Evolutionary conservation across 30 jellyfish, hydroid and myxozoan species (phyloP).

Genomic region (Hydractinia echinata): DNA sequence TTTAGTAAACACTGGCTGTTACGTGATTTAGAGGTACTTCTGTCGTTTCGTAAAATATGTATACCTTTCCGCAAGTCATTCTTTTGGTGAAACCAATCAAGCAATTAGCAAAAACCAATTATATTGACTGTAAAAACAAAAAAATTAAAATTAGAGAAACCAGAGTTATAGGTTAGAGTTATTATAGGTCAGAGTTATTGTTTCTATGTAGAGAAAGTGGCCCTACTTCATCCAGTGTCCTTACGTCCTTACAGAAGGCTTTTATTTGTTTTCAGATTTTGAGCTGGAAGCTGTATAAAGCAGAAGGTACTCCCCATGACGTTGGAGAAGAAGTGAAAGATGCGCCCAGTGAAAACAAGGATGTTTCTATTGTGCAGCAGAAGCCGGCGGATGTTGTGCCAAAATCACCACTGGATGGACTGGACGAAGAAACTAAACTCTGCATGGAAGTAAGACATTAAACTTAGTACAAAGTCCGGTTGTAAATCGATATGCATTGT

Average conservation of each 20-base stretch:
- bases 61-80: no score
- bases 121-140: no score
- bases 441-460: slow-evolving; percentile 52
- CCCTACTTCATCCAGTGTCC: no score
- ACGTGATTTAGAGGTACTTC: slow-evolving; percentile 73
- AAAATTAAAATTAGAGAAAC: no score
- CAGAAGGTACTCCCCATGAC: background rate
- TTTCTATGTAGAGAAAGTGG: no score
- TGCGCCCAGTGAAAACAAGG: background rate
- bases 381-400: slow-evolving; percentile 2
- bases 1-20: slow-evolving; percentile 91
- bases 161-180: no score
- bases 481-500: no score
- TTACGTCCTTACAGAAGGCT: background rate
- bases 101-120: no score
- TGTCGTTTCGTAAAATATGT: no score
- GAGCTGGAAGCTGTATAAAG: slow-evolving; percentile 30
- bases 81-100: no score
- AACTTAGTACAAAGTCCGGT: background rate
- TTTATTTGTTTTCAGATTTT: background rate
- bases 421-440: slow-evolving; percentile 63
- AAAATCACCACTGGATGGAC: slow-evolving; percentile 72
- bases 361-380: background rate
- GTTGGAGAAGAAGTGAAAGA: background rate
- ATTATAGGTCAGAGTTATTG: no score